Evolutionary conservation across 2,888 invertebrate genomes (phyloP).

Genomic region (Cerastis leucographa): DNA sequence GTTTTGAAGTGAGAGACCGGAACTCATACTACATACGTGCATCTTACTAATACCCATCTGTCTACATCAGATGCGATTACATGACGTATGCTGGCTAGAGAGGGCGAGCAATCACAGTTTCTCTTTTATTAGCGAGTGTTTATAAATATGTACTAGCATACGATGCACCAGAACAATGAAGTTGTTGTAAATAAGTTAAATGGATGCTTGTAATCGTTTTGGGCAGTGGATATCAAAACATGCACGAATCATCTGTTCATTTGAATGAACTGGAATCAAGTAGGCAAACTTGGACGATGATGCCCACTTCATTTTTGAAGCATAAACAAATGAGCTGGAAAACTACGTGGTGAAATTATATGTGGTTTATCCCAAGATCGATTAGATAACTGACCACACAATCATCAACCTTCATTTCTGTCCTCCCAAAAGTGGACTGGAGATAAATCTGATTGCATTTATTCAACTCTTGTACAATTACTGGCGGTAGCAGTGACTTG

Average conservation of each 20-base stretch:
- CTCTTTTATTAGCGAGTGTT: constrained; percentile 62
- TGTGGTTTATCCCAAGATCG: background rate
- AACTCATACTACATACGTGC: constrained; percentile 33
- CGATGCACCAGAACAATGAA: constrained; percentile 62
- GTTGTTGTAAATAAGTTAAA: constrained; percentile 33
- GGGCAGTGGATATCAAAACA: constrained; percentile 1
- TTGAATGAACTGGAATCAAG: background rate
- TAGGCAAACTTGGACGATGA: background rate
- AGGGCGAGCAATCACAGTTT: constrained; percentile 58
- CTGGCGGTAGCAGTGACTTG: background rate
- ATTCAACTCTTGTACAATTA: background rate
- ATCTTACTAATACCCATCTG: constrained; percentile 49
- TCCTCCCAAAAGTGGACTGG: background rate
- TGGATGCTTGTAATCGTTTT: constrained; percentile 26
- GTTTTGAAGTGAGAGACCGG: constrained; percentile 39
- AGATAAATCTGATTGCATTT: background rate
- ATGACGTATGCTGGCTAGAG: constrained; percentile 46
- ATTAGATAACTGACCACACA: background rate
- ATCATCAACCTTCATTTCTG: background rate
- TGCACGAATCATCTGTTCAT: background rate
- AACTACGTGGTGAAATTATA: background rate
- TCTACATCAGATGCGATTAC: constrained; percentile 58
- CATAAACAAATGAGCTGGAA: background rate
- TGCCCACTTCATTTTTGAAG: background rate
- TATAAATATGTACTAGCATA: constrained; percentile 57